These are phyloP conservation scores for Pediacus dermestoides DNA, from an alignment of 2,888 invertebrate species.

Conservation along the genomic window DNA sequence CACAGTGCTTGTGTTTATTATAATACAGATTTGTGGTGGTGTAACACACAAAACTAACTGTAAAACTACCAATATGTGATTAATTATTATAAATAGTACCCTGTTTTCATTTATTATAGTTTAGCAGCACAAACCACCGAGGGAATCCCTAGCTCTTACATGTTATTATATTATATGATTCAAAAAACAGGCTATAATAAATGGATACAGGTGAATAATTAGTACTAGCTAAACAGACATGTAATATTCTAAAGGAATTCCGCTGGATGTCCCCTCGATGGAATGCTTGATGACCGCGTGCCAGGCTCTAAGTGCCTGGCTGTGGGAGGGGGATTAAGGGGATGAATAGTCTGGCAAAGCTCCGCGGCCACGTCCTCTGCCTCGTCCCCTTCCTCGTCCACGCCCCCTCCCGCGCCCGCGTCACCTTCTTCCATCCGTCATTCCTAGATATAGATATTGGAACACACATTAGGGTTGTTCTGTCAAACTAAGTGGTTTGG, in stretches of 20 bases:
- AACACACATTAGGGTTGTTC: not conserved
- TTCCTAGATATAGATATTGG: constrained; percentile 48
- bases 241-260: constrained; percentile 8
- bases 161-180: no score
- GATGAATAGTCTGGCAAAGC: constrained; percentile 48
- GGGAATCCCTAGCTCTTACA: no score
- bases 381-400: constrained; percentile 69
- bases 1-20: no score
- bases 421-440: constrained; percentile 82
- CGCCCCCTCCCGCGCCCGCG: constrained; percentile 84
- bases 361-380: constrained; percentile 70
- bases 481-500: constrained; percentile 2
- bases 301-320: constrained; percentile 11
- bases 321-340: constrained; percentile 45
- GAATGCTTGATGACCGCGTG: constrained; percentile 15
- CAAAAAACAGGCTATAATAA: no score
- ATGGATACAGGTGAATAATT: not conserved
- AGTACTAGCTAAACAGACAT: constrained; percentile 15
- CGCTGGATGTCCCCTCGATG: constrained; percentile 17
- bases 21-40: no score
- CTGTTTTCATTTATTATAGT: no score
- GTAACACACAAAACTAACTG: no score
- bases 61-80: no score
- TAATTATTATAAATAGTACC: no score
- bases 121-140: no score